Evolutionary conservation across 2,888 invertebrate genomes (phyloP).

Genomic region (Trilocha varians): DNA sequence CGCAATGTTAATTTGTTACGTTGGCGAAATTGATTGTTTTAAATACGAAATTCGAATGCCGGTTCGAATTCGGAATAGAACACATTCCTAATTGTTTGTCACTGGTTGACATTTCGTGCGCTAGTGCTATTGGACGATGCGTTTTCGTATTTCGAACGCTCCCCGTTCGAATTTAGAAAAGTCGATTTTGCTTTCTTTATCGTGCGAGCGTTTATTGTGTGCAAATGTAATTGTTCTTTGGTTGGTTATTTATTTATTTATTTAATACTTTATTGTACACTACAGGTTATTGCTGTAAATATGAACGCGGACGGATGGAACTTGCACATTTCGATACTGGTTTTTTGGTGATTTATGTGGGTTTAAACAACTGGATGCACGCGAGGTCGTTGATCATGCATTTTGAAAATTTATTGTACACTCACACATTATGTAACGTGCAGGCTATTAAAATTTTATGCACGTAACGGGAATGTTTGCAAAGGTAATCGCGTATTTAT

Average conservation of each 20-base stretch:
- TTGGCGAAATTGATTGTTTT: conserved; percentile 16
- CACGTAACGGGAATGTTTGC: too few species aligned
- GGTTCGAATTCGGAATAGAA: conserved; percentile 59
- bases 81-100: conserved; percentile 64
- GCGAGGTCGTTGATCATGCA: conserved; percentile 11
- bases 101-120: conserved; percentile 56
- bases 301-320: conserved; percentile 31
- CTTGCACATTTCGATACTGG: conserved; percentile 16
- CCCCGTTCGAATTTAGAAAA: conserved; percentile 69
- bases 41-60: conserved; percentile 46
- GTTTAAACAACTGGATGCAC: conserved; percentile 12
- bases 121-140: conserved; percentile 55
- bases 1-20: not conserved
- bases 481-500: too few species aligned
- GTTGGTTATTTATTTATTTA: too few species aligned
- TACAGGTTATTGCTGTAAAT: conserved; percentile 55
- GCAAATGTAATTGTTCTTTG: conserved; percentile 62
- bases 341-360: conserved; percentile 17
- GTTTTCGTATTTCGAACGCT: conserved; percentile 62
- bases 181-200: conserved; percentile 58
- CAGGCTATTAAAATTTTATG: too few species aligned
- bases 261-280: too few species aligned
- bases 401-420: not conserved
- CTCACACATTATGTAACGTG: too few species aligned
- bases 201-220: conserved; percentile 54